Base-by-base conservation (phyloP, 2,113 vertebrate species). In the Talpa occidentalis region DNA sequence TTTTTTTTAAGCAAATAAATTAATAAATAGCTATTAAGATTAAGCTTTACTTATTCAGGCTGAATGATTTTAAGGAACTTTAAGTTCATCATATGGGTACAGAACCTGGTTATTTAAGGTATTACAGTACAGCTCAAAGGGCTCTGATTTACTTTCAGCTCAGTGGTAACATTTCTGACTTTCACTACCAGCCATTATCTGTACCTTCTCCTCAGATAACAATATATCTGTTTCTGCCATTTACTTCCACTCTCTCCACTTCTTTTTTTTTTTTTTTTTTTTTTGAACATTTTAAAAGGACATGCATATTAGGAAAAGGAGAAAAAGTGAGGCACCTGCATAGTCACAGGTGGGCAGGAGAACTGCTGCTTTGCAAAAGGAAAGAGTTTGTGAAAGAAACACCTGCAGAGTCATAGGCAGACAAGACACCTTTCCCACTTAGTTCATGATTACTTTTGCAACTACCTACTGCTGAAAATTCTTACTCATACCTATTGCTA, bases 1-100 rank as follows among this genome's bases (percentile, higher is more conserved):
- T 77, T 54, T 92, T 92, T 92, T 47, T 66, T 80, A 95, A 95
- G 52, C 82, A 80, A 66, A 5, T 56, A 5, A 62, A 52, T 79
- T 49, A 69, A 32, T 78, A 69, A 82, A 49, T 69, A 73, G 90
- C 47, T 80, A n/a, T 88, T 52, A 52, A 7, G 82, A 42, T 54
- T 52, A 80, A 90, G n/a, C 49, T 44, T 69, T 9, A 40, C 30
- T 88, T 88, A 72, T 17, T 94, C 37, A 92, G 28, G 79, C 7
- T n/a, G 26, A 83, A 49, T 60, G 44, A 42, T 35, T 82, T 37
- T 47, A 24, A 42, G 40, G 52, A 54, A 22, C 54, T 74, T 40
- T 56, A 72, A 47, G 40, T 69, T 92, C 30, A 59, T 90, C 49
- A 40, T 73, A 62, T 44, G 35, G 12, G 6, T 40, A 15, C 2